Evolutionary conservation across 2,113 vertebrate species (phyloP), one percentile per base, ranked within the genome.

Genomic region (Aegithalos caudatus): DNA sequence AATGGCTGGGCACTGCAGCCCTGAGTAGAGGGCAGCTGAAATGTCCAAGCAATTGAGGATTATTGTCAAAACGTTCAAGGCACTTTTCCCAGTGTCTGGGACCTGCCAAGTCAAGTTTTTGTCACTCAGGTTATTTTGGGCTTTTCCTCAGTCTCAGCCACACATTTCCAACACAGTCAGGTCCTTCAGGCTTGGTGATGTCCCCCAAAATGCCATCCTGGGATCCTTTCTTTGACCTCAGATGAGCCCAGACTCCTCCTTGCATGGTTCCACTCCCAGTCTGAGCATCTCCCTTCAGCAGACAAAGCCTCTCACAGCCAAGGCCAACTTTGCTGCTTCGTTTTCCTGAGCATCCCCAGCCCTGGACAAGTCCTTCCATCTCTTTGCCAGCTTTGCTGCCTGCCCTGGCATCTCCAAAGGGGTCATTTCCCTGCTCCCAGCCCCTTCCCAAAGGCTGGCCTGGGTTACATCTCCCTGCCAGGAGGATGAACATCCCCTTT

Each of bases 161-260:
- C 22, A 22, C 10, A 4, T 17, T 87, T 60, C 37, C 38, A 33
- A 27, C 29, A 5, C 11, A 58, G 35, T 2, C 38, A 44, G 6
- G 24, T 66, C 38, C 69, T 66, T 62, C 64, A n/a, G 2, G 22
- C 40, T 72, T 24, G 12, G 13, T 19, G 19, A 6, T 11, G 18
- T 23, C 18, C 12, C 57, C 31, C 9, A 17, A n/a, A 3, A 24
- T 1, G 1, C 37, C 21, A 1, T 6, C 8, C n/a, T 9, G 16
- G 12, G 14, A 3, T 45, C 40, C 17, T 18, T 24, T 21, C 35
- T 76, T 67, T 40, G 53, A 6, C 24, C 16, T 37, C 33, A 29
- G 62, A 14, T 27, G 53, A 48, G 24, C 4, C 35, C 47, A 22
- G 24, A 20, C 10, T 40, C 69, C 64, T 56, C 48, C 21, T 61